Percentiles rank a stretch among this genome's conserved stretches.
phyloP scores from a whole-genome alignment of 2,888 invertebrate genomes.

The Mythimna loreyi region DNA sequence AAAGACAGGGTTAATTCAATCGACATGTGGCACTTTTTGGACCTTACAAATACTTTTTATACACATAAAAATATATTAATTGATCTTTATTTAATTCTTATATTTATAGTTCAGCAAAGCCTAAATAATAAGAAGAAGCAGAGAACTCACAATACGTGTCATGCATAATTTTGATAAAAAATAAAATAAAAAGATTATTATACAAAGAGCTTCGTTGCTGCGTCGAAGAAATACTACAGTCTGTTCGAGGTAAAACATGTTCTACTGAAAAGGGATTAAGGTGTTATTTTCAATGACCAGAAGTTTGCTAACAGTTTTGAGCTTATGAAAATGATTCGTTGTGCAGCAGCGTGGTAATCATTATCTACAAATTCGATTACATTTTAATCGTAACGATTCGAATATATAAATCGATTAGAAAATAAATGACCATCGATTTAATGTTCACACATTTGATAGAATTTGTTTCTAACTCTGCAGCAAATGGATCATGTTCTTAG shows the following conservation, averaged over 20 bases:
- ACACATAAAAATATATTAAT: slow-evolving; percentile 49
- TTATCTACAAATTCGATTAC: not conserved
- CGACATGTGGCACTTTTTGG: slow-evolving; percentile 74
- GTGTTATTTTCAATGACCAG: slow-evolving; percentile 5
- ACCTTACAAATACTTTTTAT: slow-evolving; percentile 48
- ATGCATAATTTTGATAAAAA: slow-evolving; percentile 70
- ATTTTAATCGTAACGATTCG: not conserved
- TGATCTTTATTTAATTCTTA: slow-evolving; percentile 57
- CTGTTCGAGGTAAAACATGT: slow-evolving; percentile 66
- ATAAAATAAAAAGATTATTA: slow-evolving; percentile 53
- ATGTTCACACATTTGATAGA: not conserved
- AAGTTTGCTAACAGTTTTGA: not conserved
- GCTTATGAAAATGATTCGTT: not conserved
- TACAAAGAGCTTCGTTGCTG: slow-evolving; percentile 58
- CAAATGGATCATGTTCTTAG: slow-evolving; percentile 10
- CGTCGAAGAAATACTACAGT: slow-evolving; percentile 65
- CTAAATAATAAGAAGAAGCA: slow-evolving; percentile 88
- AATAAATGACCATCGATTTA: not conserved
- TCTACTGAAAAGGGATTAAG: slow-evolving; percentile 52
- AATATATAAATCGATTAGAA: not conserved
- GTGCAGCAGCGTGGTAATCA: not conserved
- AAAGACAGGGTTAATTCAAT: slow-evolving; percentile 81
- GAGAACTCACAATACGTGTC: slow-evolving; percentile 70
- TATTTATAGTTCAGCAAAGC: slow-evolving; percentile 80
- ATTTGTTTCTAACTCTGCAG: not conserved